Conservation (phyloP, 1,140 invertebrate species). For the Helicoverpa zea region DNA sequence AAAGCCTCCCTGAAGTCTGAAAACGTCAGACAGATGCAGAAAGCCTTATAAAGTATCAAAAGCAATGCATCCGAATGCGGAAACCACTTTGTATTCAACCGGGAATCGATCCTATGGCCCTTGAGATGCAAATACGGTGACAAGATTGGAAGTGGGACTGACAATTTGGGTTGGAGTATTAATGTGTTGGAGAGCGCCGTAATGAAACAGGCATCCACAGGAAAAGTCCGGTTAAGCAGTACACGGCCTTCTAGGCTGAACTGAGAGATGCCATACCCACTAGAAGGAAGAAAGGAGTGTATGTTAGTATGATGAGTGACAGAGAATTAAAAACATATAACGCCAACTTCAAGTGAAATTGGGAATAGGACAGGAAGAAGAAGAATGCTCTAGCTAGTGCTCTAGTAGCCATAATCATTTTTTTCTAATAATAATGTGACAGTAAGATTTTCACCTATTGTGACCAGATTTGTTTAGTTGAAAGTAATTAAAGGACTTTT, state of each 20-base stretch:
- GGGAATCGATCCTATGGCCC: slow-evolving; percentile 53
- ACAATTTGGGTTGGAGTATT: neutral
- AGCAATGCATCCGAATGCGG: slow-evolving; percentile 46
- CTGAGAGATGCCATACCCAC: too few species aligned
- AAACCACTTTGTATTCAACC: slow-evolving; percentile 52
- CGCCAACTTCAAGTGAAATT: too few species aligned
- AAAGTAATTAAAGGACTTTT: too few species aligned
- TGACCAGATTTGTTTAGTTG: too few species aligned
- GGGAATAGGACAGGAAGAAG: too few species aligned
- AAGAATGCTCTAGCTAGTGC: too few species aligned
- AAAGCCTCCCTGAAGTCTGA: slow-evolving; percentile 4
- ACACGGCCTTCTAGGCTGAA: neutral
- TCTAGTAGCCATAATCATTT: too few species aligned
- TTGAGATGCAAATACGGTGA: slow-evolving; percentile 58
- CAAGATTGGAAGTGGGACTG: slow-evolving; percentile 46
- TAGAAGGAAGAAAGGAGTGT: too few species aligned
- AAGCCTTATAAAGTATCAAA: slow-evolving; percentile 37
- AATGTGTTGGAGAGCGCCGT: slow-evolving; percentile 1
- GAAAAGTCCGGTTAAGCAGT: neutral
- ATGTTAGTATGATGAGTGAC: too few species aligned
- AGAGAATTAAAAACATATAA: too few species aligned
- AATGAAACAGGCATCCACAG: neutral
- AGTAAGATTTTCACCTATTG: too few species aligned
- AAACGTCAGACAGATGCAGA: slow-evolving; percentile 21
- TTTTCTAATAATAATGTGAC: too few species aligned